phyloP scores from a whole-genome alignment of 2,797 vertebrate species.

The Diglossa cyanea region DNA sequence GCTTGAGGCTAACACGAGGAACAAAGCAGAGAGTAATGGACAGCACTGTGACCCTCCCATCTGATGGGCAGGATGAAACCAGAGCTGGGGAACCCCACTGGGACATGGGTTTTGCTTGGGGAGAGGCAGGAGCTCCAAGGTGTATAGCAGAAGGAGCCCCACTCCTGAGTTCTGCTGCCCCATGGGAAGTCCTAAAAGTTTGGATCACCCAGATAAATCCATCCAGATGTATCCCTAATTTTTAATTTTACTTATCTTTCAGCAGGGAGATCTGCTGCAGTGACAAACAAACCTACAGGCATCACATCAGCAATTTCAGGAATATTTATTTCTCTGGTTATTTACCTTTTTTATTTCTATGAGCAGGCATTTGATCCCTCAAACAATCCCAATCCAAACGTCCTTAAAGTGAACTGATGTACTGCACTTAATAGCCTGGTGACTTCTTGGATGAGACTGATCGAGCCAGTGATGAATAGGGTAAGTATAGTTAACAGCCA shows the following conservation, averaged over 20 bases:
- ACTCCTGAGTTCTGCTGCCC: neutral
- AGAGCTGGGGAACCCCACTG: neutral
- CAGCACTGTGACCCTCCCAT: neutral
- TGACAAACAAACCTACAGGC: neutral
- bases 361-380: neutral
- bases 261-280: neutral
- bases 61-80: neutral
- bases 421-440: constrained; percentile 64
- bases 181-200: neutral
- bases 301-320: neutral
- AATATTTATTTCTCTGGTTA: neutral
- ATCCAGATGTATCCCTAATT: neutral
- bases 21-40: constrained; percentile 10
- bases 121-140: neutral
- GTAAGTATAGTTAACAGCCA: constrained; percentile 76
- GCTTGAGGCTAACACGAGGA: constrained; percentile 7
- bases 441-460: constrained; percentile 66
- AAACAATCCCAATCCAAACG: constrained; percentile 41
- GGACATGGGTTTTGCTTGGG: neutral
- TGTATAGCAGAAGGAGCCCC: neutral
- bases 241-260: neutral
- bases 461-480: constrained; percentile 70
- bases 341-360: neutral
- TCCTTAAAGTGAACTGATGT: constrained; percentile 57
- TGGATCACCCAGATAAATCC: neutral